Evolutionary conservation across 2,888 invertebrate genomes (phyloP), one percentile per base, ranked within the genome.

Genomic region (Cheilosia urbana): DNA sequence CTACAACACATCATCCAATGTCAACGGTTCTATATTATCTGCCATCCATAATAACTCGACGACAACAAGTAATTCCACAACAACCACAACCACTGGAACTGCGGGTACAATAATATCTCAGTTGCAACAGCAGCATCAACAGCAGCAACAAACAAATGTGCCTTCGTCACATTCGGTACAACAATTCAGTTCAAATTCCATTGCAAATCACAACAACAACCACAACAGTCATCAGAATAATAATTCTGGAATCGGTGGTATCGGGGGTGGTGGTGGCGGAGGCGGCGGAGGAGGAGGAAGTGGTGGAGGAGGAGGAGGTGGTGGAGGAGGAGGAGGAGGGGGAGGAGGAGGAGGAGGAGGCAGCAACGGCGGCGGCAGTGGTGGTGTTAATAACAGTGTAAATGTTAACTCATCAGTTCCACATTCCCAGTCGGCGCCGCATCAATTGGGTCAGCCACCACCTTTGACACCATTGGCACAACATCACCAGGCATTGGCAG

Each of bases 401-500:
- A 75, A 76, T 75, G 89, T 89, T 79, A 90, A 89, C 72, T 88
- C 89, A 72, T 89, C 90, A 82, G 92, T 92, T 57, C 90, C 94
- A 91, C 89, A 92, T 89, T 92, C 92, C 55, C 92, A 91, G 81
- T 92, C 92, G 87, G 92, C 91, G 62, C 92, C 92, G 21, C 92
- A 92, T 88, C 92, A 92, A 87, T 87, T 92, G 88, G 89, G 91
- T 37, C 90, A 90, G 45, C 90, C 90, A 69, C 90, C 91, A 49
- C 91, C 91, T 65, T 87, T 91, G 81, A 91, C 92, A 68, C 92
- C 92, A 55, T 92, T 94, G 87, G 92, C 94, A 82, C 94, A 94
- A 90, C 94, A 94, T 89, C 94, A 94, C 92, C 93, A 94, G 79
- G 93, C 94, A 87, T 92, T 94, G 89, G 94, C 94, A 90, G 92